These are phyloP conservation scores for Heliconius congener DNA, from an alignment of 1,140 invertebrate genomes.

Conservation along the genomic window DNA sequence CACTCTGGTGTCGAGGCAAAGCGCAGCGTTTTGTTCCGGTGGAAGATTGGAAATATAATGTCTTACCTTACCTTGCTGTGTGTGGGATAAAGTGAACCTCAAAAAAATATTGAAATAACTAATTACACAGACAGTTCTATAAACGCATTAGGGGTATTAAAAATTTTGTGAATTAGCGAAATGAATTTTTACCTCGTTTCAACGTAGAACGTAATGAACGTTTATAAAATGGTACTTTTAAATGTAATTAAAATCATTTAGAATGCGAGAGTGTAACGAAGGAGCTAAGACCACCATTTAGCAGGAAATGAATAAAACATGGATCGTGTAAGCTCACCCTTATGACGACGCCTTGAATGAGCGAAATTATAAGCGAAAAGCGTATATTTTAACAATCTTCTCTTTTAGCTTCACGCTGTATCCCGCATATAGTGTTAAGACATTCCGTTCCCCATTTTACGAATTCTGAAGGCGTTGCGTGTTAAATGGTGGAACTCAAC, in stretches of 20 bases:
- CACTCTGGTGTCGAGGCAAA: too few species aligned
- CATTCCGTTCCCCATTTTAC: too few species aligned
- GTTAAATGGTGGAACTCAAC: too few species aligned
- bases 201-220: not conserved
- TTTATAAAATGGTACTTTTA: conserved; percentile 4
- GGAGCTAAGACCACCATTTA: conserved; percentile 26
- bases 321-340: conserved; percentile 14
- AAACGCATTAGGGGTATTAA: not conserved
- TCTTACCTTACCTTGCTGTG: too few species aligned
- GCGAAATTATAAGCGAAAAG: not conserved
- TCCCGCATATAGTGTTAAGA: too few species aligned
- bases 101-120: not conserved
- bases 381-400: not conserved
- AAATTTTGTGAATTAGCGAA: not conserved
- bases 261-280: conserved; percentile 38
- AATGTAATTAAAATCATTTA: conserved; percentile 56
- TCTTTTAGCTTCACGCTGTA: too few species aligned
- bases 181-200: conserved; percentile 9
- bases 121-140: not conserved
- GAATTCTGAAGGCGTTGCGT: too few species aligned
- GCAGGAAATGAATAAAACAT: conserved; percentile 36
- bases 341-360: conserved; percentile 20
- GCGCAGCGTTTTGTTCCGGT: too few species aligned
- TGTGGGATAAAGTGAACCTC: too few species aligned
- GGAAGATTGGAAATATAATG: too few species aligned